Evolutionary conservation across 2,888 invertebrate genomes (phyloP), one percentile per base, ranked within the genome.

Genomic region (Abrostola tripartita): DNA sequence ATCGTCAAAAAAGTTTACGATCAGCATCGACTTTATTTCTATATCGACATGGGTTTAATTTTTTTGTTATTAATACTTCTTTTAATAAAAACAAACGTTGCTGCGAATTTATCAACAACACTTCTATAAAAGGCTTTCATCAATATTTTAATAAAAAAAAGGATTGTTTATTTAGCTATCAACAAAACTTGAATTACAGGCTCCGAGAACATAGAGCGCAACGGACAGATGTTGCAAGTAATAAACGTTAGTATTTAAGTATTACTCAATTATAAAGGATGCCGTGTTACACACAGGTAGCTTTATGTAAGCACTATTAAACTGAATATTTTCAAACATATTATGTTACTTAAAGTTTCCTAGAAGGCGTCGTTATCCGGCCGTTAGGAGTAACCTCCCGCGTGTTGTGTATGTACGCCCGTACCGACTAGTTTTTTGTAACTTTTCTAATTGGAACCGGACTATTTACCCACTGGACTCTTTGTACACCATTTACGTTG

Each of bases 381-480:
- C 6, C 9, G 1, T 37, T 37, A 44, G 35, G 58, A 68, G 56
- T 47, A 24, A 55, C 40, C 52, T 24, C 56, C 41, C 62, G 40
- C 36, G 10, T 38, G 44, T 37, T 40, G 55, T 69, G 50, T 37
- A 74, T 59, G 44, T 47, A n/a, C n/a, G n/a, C 24, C 24, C 24
- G 54, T 38, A 44, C 37, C 12, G 24, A 12, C 53, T 8, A 52
- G 49, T 44, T 38, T 57, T 72, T 40, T 36, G n/a, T n/a, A 14
- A 38, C 6, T 5, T n/a, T 56, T 47, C 37, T 63, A 53, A 71
- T 71, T 56, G 63, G 59, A 56, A 56, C 40, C 12, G 0, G 60
- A 24, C 24, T 7, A 24, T 35, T 35, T 47, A 52, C 55, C 52
- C 44, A 58, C 52, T 42, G 38, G 36, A 58, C 49, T 59, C 62